Percentiles rank a stretch among this genome's conserved stretches.
These are phyloP conservation scores for Masticophis lateralis DNA, from an alignment of 2,797 vertebrate genomes.

Conservation along the genomic window DNA sequence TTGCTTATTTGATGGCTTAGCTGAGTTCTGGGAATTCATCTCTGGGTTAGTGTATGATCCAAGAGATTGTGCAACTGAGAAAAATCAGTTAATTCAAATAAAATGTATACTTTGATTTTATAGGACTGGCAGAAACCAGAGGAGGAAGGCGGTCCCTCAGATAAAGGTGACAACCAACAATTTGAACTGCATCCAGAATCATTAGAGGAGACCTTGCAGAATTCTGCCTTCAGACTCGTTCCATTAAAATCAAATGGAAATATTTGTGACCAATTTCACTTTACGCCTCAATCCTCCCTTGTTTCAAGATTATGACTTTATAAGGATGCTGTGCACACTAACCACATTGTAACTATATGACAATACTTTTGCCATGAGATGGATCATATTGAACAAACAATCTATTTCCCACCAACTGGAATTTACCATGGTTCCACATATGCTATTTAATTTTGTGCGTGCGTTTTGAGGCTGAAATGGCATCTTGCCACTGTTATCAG, in stretches of 20 bases:
- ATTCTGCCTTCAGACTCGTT: background rate
- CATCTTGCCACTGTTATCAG: background rate
- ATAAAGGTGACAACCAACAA: background rate
- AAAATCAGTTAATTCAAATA: background rate
- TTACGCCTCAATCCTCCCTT: background rate
- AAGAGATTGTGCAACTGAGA: background rate
- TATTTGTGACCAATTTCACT: background rate
- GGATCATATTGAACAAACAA: background rate
- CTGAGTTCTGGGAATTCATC: background rate
- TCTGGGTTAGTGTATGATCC: background rate
- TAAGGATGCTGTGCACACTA: background rate
- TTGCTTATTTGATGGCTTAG: background rate
- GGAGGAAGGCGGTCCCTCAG: background rate
- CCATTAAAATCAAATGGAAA: background rate
- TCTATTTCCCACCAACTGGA: background rate
- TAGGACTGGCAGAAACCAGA: background rate
- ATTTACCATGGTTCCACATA: background rate
- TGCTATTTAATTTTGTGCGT: background rate
- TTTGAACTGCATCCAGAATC: background rate
- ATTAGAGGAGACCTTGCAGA: background rate
- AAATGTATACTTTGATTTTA: background rate
- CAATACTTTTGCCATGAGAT: background rate
- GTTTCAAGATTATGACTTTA: background rate
- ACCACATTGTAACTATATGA: background rate
- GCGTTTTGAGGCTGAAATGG: background rate